Base-by-base conservation (phyloP, 2,888 invertebrate genomes). In the Ypsolopha scabrella region DNA sequence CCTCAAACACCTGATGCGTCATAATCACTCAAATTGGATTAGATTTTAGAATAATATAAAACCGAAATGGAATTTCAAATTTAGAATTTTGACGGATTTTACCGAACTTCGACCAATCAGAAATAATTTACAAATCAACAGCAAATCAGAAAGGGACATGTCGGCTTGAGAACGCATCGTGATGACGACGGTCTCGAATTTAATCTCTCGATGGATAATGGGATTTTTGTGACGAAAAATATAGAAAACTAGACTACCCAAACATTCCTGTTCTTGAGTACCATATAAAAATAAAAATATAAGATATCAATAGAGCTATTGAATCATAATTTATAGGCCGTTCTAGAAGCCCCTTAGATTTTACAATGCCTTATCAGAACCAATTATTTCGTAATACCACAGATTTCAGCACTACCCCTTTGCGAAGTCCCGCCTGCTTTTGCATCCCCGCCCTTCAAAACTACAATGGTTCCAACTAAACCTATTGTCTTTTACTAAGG, bases 351-450 rank as follows among this genome's bases (percentile, higher is more conserved):
- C 24, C 24, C 24, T 24, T 24, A 24, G 24, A 3, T 24, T 24
- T 24, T 4, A 24, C 24, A 24, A 24, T 24, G 8, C 43, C 13
- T 24, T 45, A 55, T 56, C 59, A 65, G 66, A 66, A 65, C 77
- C 80, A 79, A 80, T 80, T 79, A 79, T 70, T 64, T 60, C 59
- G 58, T 62, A 60, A 61, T 64, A 63, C 10, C 11, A 11, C 11
- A 13, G 41, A 41, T 43, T 35, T 35, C 13, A 59, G 58, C 55
- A 58, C 72, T 68, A 68, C 77, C 78, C 74, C 67, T 66, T 70
- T 59, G 53, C 61, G 53, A 63, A 62, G 67, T 68, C 59, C 73
- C 78, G 71, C 77, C 78, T 62, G 46, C 35, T 13, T 46, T 14
- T 43, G 14, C 11, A 14, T 37, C 47, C 47, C 47, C 47, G 14